Conservation (phyloP, 2,113 vertebrate species). For the Egretta garzetta region DNA sequence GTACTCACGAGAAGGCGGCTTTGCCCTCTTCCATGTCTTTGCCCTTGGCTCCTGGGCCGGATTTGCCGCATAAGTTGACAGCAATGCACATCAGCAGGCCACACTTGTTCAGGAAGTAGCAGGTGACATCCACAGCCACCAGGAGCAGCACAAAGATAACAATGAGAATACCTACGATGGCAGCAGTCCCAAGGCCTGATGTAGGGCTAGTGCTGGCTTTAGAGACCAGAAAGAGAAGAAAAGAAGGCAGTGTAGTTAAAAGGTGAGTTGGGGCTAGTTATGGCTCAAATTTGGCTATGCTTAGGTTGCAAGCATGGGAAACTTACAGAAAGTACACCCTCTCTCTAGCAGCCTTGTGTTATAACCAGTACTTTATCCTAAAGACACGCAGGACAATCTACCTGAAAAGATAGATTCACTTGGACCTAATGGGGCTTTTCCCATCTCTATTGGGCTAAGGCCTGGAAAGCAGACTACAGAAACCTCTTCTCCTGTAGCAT, state of each 20-base stretch:
- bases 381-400: not conserved
- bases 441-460: rapidly evolving
- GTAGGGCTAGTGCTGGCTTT: slow-evolving; percentile 82
- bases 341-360: not conserved
- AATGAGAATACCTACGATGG: slow-evolving; percentile 93
- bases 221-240: slow-evolving; percentile 32
- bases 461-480: not conserved
- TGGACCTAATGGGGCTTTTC: not conserved
- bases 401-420: not conserved
- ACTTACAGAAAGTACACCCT: not conserved
- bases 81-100: slow-evolving; percentile 98
- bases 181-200: slow-evolving; percentile 84
- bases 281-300: not conserved
- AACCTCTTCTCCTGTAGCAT: not conserved
- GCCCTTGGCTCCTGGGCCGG: slow-evolving; percentile 88
- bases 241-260: not conserved
- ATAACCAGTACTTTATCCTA: not conserved
- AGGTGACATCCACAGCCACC: slow-evolving; percentile 93
- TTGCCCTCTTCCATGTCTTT: slow-evolving; percentile 94
- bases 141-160: slow-evolving; percentile 90
- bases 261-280: rapidly evolving
- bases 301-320: not conserved
- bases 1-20: slow-evolving; percentile 93
- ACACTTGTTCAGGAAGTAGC: slow-evolving; percentile 98
- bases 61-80: slow-evolving; percentile 92